Base-by-base conservation (phyloP, 35 echinoderm and acorn worm genomes). In the Ophioderma brevispina region DNA sequence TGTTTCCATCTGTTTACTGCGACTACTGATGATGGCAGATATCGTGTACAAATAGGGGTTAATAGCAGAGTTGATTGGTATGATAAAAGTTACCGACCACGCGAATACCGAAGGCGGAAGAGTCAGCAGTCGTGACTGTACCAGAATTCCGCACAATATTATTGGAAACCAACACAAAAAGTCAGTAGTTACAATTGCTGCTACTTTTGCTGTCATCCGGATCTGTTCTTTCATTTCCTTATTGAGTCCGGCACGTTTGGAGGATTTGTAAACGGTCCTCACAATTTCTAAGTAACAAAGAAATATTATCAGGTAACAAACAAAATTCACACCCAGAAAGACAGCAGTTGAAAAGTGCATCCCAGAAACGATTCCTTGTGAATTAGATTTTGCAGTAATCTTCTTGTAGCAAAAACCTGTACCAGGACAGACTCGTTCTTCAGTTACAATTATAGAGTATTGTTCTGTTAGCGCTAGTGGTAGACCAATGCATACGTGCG, bases 401-500 rank as follows among this genome's bases (percentile, higher is more conserved):
- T 13, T 70, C 17, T 30, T 25, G 23, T 70, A 70, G n/a, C 23
- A 13, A 13, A 25, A 13, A 25, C 10, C 4, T 46, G 4, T 46
- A 70, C 28, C 59, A 70, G 23, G 5, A 25, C 5, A 13, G 17
- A 25, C n/a, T 30, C 59, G 28, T 13, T 70, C 59, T 70, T 2
- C 23, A 3, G 5, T 15, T 70, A 15, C 17, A 6, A 70, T 30
- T 13, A 15, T 70, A 25, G 59, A 70, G 23, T 25, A 70, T 13
- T 2, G 4, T 70, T 70, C 6, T 25, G n/a, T 70, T 30, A 15
- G 5, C 1, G 59, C 59, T 70, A 70, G n/a, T 18, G 59, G 59
- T 15, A 70, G 59, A 15, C 59, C 59, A 70, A 70, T 70, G 23
- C 59, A 70, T 25, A 94, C 92, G 36, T 89, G 87, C 39, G 87